A percentile compares a stretch with the other conserved stretches of the same genome.
Evolutionary conservation across 2,888 invertebrate species (phyloP).

Genomic region (Oligia fasciuncula): DNA sequence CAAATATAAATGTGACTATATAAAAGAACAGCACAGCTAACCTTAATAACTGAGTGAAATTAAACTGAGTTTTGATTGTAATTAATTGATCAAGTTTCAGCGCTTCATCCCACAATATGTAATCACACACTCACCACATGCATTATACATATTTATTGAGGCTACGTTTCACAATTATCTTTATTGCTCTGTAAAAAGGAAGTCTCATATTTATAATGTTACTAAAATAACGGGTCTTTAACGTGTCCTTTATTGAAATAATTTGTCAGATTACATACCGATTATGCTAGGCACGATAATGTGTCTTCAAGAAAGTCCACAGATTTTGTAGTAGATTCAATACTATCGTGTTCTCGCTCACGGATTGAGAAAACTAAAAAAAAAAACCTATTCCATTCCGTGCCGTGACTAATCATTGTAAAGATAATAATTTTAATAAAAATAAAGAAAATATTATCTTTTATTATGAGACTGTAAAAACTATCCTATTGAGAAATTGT

Average conservation of each 20-base stretch:
- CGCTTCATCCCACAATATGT: slow-evolving; percentile 58
- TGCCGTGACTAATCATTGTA: background rate
- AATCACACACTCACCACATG: slow-evolving; percentile 60
- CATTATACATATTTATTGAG: slow-evolving; percentile 55
- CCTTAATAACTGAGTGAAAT: slow-evolving; percentile 55
- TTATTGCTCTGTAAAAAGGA: background rate
- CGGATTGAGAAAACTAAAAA: background rate
- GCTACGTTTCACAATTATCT: slow-evolving; percentile 56
- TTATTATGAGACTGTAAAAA: background rate
- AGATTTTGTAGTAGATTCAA: background rate
- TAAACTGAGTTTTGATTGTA: slow-evolving; percentile 50
- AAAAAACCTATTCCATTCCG: background rate
- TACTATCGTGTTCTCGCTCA: too few species aligned
- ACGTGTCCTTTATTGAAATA: background rate
- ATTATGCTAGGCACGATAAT: background rate
- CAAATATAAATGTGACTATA: slow-evolving; percentile 1
- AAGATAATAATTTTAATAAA: background rate
- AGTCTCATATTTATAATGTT: background rate
- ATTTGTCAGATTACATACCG: background rate
- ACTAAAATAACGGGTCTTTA: too few species aligned
- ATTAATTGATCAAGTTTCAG: slow-evolving; percentile 61
- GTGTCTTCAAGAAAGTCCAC: background rate
- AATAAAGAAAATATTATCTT: background rate
- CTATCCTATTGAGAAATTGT: slow-evolving; percentile 31
- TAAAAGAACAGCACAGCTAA: slow-evolving; percentile 55